Base-by-base conservation (phyloP, 2,888 invertebrate species). In the Hirudinaria manillensis region DNA sequence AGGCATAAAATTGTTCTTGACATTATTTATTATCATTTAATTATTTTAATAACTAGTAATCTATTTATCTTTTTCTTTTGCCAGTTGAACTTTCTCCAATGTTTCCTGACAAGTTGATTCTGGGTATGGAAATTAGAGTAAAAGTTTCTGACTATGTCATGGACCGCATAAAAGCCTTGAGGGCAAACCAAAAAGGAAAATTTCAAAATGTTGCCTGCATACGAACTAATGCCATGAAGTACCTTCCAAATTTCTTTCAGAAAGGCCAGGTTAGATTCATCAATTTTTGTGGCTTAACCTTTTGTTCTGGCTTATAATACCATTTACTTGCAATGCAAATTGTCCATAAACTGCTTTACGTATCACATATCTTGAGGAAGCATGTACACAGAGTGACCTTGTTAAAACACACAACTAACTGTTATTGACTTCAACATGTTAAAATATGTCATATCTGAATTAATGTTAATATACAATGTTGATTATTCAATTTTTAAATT, bases 201-300 rank as follows among this genome's bases (percentile, higher is more conserved):
- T 76, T 76, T 70, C 74, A 91, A 82, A 99, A 99, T 86, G 91
- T 99, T 81, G 94, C 96, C 61, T 97, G 98, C 80, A 87, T 99
- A 71, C 89, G 99, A 79, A 91, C 93, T 21, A 99, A 99, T 88
- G 98, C 98, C 1, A 99, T 99, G 98, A 99, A 98, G 86, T 97
- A 97, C 88, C 89, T 99, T 81, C 97, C 98, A 2, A 98, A 99
- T 86, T 99, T 92, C 86, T 99, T 99, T 83, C 85, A 88, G 76
- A 98, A 97, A 87, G 93, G 92, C 78, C 98, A 95, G 89, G 93
- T 92, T 86, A 65, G 78, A 45, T 4, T 10, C 45, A 6, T 1
- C 45, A 16, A 6, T 16, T 7, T 45, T 6, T 6, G 45, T 75
- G 34, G 38, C 24, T 7, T 19, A 16, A 19, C 24, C 16, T 13